Base-by-base conservation (phyloP, 1,140 invertebrate species). In the Leucophenga varia region DNA sequence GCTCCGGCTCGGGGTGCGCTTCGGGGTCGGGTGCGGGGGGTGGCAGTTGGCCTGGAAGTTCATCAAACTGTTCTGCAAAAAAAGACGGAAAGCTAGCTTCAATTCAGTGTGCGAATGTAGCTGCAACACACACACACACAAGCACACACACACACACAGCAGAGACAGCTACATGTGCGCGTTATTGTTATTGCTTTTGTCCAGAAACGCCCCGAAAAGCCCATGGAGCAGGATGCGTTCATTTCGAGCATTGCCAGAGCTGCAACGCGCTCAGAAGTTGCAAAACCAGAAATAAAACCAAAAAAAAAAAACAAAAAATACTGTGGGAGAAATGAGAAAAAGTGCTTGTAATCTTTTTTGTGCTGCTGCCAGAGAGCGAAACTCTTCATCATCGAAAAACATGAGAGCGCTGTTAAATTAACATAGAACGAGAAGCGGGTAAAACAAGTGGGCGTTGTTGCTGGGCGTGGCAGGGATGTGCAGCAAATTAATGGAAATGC, bases 371-470 rank as follows among this genome's bases (percentile, higher is more conserved):
- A n/a, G n/a, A n/a, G n/a, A n/a, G n/a, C n/a, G n/a, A n/a, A n/a
- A n/a, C n/a, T n/a, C n/a, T n/a, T n/a, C 63, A 65, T 65, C 63
- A 65, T 67, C 59, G 52, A 52, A 59, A 67, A 67, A 65, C 63
- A 67, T 54, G 63, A 59, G 63, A 52, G 49, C 25, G 25, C 12
- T 47, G 56, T 44, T 30, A 63, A 65, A 67, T 67, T 65, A 67
- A 63, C 63, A 67, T 67, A 57, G 43, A 43, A 42, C 47, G n/a
- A 18, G 43, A 40, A 28, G 16, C 16, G 40, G 36, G 37, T 34
- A 55, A 38, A 54, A 44, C 52, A 54, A 54, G 47, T 44, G 43
- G 43, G 48, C 43, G 37, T 43, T 21, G 31, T 19, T 19, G 18
- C 25, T n/a, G n/a, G n/a, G n/a, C n/a, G n/a, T n/a, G n/a, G n/a